A percentile compares a stretch with the other conserved stretches of the same genome.
Evolutionary conservation across 2,888 invertebrate genomes (phyloP).

Genomic region (Megastigmus dorsalis): DNA sequence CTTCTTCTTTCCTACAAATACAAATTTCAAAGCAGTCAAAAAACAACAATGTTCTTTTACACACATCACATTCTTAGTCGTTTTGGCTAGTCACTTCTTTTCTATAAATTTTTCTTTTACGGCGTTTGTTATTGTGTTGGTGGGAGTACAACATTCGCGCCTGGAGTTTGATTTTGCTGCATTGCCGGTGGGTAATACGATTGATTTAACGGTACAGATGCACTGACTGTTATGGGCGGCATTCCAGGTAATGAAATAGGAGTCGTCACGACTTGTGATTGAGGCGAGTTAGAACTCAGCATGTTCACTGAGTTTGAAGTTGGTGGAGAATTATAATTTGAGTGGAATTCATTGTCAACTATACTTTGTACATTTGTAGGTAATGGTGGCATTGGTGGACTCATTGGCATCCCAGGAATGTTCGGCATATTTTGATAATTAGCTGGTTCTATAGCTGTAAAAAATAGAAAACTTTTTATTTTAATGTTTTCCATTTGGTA

Average conservation of each 20-base stretch:
- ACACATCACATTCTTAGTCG: slow-evolving; percentile 36
- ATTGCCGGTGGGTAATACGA: slow-evolving; percentile 32
- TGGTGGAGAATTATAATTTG: slow-evolving; percentile 54
- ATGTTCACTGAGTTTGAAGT: slow-evolving; percentile 65
- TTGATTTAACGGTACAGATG: slow-evolving; percentile 77
- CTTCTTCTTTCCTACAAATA: slow-evolving; percentile 38
- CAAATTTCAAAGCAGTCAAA: slow-evolving; percentile 48
- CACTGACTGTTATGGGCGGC: slow-evolving; percentile 87
- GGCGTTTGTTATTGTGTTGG: slow-evolving; percentile 36
- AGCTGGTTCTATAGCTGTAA: slow-evolving; percentile 56
- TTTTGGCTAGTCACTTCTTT: slow-evolving; percentile 25
- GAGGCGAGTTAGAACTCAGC: slow-evolving; percentile 63
- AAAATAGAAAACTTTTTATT: no score
- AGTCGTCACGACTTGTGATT: slow-evolving; percentile 77
- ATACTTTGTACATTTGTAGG: slow-evolving; percentile 24
- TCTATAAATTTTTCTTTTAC: not conserved
- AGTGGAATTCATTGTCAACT: slow-evolving; percentile 33
- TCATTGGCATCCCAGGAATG: slow-evolving; percentile 71
- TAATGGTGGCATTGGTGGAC: slow-evolving; percentile 60
- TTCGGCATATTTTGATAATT: slow-evolving; percentile 65
- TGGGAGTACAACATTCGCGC: slow-evolving; percentile 26
- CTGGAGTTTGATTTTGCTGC: slow-evolving; percentile 42
- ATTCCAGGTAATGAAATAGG: slow-evolving; percentile 85
- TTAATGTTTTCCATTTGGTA: no score
- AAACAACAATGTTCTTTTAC: slow-evolving; percentile 37